Conservation (phyloP, 37 sponge, comb jelly and placozoan species). For the Tethya wilhelma region DNA sequence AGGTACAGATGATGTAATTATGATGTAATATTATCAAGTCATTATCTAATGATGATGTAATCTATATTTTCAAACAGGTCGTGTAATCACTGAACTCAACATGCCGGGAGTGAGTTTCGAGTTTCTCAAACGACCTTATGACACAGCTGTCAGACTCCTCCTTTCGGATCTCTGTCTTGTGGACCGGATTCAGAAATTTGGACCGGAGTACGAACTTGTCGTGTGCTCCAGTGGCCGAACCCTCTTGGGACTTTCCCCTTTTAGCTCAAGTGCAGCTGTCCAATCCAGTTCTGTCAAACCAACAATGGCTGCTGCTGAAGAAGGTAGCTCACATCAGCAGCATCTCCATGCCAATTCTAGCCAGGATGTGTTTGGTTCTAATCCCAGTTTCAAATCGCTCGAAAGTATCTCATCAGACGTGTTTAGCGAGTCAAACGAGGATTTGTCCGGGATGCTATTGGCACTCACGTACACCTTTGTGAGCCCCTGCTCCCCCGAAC, state of each 20-base stretch:
- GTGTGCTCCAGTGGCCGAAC: constrained; percentile 66
- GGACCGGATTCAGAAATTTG: constrained; percentile 81
- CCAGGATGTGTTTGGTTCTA: not conserved
- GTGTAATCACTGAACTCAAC: constrained; percentile 45
- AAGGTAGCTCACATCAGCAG: not conserved
- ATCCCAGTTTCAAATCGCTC: not conserved
- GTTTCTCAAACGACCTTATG: constrained; percentile 64
- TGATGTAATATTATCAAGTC: not conserved
- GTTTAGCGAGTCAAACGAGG: not conserved
- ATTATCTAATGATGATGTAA: not conserved
- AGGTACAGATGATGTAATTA: constrained; percentile 26
- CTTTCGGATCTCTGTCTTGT: constrained; percentile 82
- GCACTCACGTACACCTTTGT: constrained; percentile 33
- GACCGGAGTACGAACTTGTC: constrained; percentile 83
- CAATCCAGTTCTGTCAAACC: not conserved
- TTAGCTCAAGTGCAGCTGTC: not conserved
- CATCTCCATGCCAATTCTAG: not conserved
- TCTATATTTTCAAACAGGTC: constrained; percentile 40
- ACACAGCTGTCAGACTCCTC: constrained; percentile 38
- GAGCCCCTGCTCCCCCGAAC: constrained; percentile 37
- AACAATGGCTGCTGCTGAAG: not conserved
- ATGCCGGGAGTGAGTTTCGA: constrained; percentile 58
- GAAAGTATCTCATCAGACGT: not conserved
- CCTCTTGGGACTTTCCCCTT: not conserved
- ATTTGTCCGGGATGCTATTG: constrained; percentile 11